These are phyloP conservation scores for Temnothorax nylanderi DNA, from an alignment of 1,140 invertebrate genomes.

Conservation along the genomic window DNA sequence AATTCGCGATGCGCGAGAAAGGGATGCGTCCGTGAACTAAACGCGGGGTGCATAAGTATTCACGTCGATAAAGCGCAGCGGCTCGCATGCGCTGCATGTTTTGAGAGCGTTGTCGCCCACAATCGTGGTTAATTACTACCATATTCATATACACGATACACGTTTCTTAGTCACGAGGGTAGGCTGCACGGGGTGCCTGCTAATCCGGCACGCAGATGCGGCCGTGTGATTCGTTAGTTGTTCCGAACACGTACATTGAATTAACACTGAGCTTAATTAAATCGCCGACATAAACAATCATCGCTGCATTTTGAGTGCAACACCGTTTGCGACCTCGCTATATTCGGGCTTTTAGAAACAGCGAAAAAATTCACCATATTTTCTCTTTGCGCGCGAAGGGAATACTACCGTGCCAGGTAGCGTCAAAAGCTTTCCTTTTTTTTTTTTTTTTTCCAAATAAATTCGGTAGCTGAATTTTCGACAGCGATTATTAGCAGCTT, in stretches of 20 bases:
- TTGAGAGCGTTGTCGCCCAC: constrained; percentile 66
- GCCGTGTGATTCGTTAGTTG: constrained; percentile 73
- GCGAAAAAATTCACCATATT: constrained; percentile 15
- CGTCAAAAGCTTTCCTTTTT: neutral
- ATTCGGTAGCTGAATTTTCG: neutral
- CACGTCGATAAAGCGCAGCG: constrained; percentile 57
- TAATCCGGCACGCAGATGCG: constrained; percentile 70
- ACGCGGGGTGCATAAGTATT: constrained; percentile 52
- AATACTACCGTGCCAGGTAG: neutral
- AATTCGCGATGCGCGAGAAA: neutral
- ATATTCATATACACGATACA: constrained; percentile 71
- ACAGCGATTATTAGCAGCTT: neutral
- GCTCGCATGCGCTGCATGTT: constrained; percentile 56
- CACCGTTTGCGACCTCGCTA: neutral
- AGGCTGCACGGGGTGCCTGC: constrained; percentile 63
- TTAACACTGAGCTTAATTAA: constrained; percentile 74
- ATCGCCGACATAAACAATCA: constrained; percentile 72
- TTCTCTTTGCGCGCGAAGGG: neutral
- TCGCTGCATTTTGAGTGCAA: constrained; percentile 35
- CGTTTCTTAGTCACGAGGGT: constrained; percentile 65
- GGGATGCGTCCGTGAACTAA: constrained; percentile 33
- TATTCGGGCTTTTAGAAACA: neutral
- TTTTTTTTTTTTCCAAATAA: constrained; percentile 6
- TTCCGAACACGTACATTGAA: constrained; percentile 73
- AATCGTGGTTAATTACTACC: constrained; percentile 74